Percentiles rank a stretch among this genome's conserved stretches.
phyloP scores from a whole-genome alignment of 2,888 invertebrate species.

The Apotomis betuletana region DNA sequence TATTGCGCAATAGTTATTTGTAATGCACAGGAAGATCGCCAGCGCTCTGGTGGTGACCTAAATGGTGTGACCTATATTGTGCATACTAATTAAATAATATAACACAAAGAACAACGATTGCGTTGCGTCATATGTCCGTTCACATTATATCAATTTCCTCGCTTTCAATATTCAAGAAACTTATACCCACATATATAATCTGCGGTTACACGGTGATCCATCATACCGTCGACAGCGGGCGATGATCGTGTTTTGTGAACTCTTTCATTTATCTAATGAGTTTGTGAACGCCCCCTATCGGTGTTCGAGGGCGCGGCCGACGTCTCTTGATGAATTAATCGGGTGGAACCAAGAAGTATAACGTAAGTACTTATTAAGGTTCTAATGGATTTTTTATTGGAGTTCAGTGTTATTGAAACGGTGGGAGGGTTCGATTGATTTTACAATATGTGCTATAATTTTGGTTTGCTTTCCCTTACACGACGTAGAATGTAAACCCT shows the following conservation, averaged over 20 bases:
- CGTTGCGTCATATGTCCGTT: neutral
- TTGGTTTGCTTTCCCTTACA: neutral
- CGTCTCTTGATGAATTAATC: conserved; percentile 71
- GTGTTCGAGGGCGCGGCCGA: conserved; percentile 61
- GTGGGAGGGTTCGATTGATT: neutral
- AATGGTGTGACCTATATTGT: too few species aligned
- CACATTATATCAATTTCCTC: neutral
- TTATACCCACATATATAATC: conserved; percentile 13
- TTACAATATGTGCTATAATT: neutral
- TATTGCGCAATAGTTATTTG: too few species aligned
- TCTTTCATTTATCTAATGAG: conserved; percentile 82
- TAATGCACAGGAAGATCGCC: too few species aligned
- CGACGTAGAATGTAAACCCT: too few species aligned
- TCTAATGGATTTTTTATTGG: conserved; percentile 33
- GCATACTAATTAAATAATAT: neutral
- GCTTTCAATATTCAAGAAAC: conserved; percentile 23
- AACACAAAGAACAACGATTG: neutral
- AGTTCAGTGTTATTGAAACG: conserved; percentile 17
- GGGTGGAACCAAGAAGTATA: conserved; percentile 53
- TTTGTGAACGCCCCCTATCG: conserved; percentile 50
- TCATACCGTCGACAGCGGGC: conserved; percentile 58
- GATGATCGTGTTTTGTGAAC: conserved; percentile 69
- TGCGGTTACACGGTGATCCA: conserved; percentile 58
- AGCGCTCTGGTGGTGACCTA: too few species aligned
- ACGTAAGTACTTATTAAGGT: conserved; percentile 19